phyloP scores from a whole-genome alignment of 2,888 invertebrate genomes.

The Diarsia rubi region DNA sequence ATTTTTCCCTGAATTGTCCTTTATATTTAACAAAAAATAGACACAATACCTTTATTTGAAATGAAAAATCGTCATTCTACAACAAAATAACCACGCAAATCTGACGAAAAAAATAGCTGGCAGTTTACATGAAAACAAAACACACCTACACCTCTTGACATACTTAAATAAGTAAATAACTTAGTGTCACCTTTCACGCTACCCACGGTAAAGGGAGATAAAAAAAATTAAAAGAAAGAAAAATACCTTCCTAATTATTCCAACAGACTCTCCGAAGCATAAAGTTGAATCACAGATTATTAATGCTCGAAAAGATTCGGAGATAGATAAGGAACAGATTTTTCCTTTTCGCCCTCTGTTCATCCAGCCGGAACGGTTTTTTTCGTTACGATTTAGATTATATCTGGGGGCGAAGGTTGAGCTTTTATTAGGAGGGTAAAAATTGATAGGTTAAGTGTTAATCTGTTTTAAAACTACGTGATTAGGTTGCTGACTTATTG shows the following conservation, averaged over 20 bases:
- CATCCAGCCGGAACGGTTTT: slow-evolving; percentile 42
- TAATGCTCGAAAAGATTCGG: slow-evolving; percentile 55
- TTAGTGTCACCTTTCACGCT: not conserved
- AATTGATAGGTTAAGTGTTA: slow-evolving; percentile 5
- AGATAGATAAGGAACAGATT: slow-evolving; percentile 47
- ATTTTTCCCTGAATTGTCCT: too few species aligned
- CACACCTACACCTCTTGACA: not conserved
- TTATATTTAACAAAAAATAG: not conserved
- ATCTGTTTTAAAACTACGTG: slow-evolving; percentile 4
- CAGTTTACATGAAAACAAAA: not conserved
- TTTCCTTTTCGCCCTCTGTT: slow-evolving; percentile 43
- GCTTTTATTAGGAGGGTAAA: slow-evolving; percentile 21
- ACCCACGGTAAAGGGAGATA: not conserved
- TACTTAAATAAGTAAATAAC: slow-evolving; percentile 2
- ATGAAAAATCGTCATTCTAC: not conserved
- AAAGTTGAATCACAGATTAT: slow-evolving; percentile 57
- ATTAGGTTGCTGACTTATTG: not conserved
- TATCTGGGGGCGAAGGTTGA: slow-evolving; percentile 23
- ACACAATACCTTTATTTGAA: not conserved
- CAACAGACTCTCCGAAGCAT: slow-evolving; percentile 37
- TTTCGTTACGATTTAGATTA: slow-evolving; percentile 49
- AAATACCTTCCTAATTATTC: slow-evolving; percentile 47
- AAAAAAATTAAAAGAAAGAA: slow-evolving; percentile 10
- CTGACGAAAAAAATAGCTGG: too few species aligned
- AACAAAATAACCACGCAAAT: not conserved